These are phyloP conservation scores for Drosophila punjabiensis DNA, from an alignment of 1,140 invertebrate species.

Conservation along the genomic window DNA sequence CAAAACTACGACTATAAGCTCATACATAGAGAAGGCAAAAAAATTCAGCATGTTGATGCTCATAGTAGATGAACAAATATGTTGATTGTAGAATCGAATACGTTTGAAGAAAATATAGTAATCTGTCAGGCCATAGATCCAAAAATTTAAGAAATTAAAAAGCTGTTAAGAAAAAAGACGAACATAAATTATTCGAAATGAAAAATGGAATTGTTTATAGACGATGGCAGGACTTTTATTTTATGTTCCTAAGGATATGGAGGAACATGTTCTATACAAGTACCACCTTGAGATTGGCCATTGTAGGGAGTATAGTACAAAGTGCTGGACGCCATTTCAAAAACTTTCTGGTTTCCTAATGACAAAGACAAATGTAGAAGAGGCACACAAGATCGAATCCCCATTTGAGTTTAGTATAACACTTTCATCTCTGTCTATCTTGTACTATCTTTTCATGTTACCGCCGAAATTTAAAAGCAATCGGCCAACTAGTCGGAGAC, in stretches of 20 bases:
- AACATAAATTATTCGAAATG: not conserved
- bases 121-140: not conserved
- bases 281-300: no score
- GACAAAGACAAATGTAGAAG: no score
- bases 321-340: not conserved
- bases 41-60: no score
- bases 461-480: no score
- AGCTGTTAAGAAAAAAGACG: not conserved
- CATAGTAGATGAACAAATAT: not conserved
- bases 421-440: no score
- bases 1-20: conserved; percentile 2
- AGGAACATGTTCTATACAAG: not conserved
- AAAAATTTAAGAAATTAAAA: not conserved
- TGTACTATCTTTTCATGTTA: no score
- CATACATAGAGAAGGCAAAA: not conserved
- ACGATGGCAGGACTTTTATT: not conserved
- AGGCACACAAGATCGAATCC: no score
- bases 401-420: no score
- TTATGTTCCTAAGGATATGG: no score
- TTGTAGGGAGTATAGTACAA: no score
- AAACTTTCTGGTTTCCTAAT: no score
- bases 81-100: not conserved
- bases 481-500: no score
- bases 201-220: conserved; percentile 2
- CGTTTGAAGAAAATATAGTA: conserved; percentile 8